These are phyloP conservation scores for Rousettus leschenaultii DNA, from an alignment of 2,113 vertebrate genomes.

Conservation along the genomic window DNA sequence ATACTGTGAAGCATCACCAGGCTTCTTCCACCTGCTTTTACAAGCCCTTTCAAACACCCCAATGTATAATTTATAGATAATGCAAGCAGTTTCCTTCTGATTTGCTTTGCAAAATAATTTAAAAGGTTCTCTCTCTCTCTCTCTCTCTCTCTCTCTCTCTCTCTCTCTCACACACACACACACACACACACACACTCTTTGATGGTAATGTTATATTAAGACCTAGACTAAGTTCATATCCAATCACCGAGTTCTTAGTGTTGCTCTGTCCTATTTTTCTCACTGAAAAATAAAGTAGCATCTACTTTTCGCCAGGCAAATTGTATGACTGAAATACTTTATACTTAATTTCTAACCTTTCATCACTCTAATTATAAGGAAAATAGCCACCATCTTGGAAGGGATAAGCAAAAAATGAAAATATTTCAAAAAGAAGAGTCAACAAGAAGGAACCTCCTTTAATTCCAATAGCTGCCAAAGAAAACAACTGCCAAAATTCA, in stretches of 20 bases:
- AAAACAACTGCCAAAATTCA: background rate
- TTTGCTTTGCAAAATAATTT: background rate
- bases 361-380: background rate
- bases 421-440: background rate
- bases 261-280: background rate
- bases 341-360: background rate
- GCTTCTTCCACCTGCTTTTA: background rate
- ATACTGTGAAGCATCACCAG: background rate
- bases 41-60: background rate
- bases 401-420: background rate
- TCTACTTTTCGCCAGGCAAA: background rate
- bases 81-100: background rate
- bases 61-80: background rate
- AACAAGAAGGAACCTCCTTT: background rate
- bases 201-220: background rate
- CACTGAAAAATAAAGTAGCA: background rate
- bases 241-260: background rate
- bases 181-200: background rate
- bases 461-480: background rate
- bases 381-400: background rate
- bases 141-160: background rate
- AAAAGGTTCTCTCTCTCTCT: background rate
- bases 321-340: background rate
- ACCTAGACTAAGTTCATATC: background rate
- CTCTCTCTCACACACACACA: background rate